phyloP scores from a whole-genome alignment of 2,797 vertebrate species.

The Pseudochirops cupreus region DNA sequence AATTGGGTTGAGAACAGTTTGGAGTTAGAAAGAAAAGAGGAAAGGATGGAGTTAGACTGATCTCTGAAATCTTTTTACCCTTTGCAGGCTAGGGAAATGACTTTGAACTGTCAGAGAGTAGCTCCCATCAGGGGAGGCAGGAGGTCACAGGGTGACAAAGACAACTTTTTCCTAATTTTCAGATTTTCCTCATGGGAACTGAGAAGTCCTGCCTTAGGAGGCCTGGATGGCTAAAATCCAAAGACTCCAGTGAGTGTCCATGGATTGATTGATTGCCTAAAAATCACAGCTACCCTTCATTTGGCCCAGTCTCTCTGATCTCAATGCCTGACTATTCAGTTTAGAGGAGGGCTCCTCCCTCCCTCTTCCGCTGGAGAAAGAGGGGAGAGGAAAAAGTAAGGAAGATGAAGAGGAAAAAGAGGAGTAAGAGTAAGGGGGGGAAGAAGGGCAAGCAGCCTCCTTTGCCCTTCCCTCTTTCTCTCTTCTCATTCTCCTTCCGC shows the following conservation, averaged over 20 bases:
- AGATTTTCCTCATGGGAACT: background rate
- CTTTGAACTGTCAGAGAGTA: background rate
- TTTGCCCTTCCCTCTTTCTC: background rate
- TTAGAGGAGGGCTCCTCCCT: background rate
- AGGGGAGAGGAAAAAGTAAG: background rate
- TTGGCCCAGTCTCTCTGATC: background rate
- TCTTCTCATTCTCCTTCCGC: background rate
- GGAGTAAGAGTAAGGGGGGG: too few relatives aligned
- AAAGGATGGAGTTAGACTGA: background rate
- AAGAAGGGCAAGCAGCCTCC: background rate
- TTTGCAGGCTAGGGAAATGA: background rate
- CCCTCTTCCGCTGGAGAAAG: background rate
- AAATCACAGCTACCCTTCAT: background rate
- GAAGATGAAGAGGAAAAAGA: background rate
- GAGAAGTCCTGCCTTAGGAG: background rate
- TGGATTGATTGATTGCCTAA: background rate
- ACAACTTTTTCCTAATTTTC: background rate
- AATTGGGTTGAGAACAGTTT: background rate
- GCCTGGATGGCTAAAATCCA: background rate
- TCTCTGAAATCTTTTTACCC: background rate
- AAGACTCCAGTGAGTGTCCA: too few relatives aligned
- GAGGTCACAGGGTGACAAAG: background rate
- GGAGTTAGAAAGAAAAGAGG: background rate
- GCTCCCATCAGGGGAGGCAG: background rate
- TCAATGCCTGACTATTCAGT: background rate